Evolutionary conservation across 23 tunicate species (phyloP).

Genomic region (Corella eumyota): DNA sequence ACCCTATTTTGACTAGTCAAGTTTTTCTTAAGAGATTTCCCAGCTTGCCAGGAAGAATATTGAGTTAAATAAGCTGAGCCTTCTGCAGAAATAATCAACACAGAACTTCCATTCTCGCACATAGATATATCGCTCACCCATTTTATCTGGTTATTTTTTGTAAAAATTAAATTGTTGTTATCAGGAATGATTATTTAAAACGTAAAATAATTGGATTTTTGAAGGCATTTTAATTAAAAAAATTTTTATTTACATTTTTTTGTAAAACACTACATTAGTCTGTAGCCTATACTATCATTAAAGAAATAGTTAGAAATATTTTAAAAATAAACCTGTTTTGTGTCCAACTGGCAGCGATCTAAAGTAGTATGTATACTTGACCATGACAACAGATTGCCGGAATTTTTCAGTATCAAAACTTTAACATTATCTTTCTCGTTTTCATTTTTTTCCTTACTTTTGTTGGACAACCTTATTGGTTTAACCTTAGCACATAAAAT

Average conservation of each 20-base stretch:
- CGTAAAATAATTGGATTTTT: neutral
- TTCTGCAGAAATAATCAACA: constrained; percentile 20
- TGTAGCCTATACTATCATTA: no score
- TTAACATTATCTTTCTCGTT: constrained; percentile 8
- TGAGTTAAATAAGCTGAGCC: constrained; percentile 28
- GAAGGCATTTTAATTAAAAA: no score
- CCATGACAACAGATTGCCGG: constrained; percentile 83
- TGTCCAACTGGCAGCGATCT: constrained; percentile 61
- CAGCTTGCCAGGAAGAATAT: constrained; percentile 22
- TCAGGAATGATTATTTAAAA: neutral
- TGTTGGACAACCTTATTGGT: no score
- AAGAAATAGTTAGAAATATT: no score
- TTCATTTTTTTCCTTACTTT: constrained; percentile 1
- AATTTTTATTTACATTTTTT: no score
- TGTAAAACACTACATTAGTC: no score
- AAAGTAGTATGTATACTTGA: constrained; percentile 17
- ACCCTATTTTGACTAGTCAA: constrained; percentile 16
- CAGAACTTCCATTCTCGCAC: constrained; percentile 26
- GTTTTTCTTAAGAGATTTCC: constrained; percentile 12
- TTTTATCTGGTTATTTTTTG: constrained; percentile 14
- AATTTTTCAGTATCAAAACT: constrained; percentile 51
- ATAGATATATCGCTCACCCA: constrained; percentile 41
- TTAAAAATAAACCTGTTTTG: constrained; percentile 18
- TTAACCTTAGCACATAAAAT: no score
- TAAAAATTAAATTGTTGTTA: neutral